phyloP scores from a whole-genome alignment of 2,113 vertebrate genomes.

The Eptesicus fuscus region DNA sequence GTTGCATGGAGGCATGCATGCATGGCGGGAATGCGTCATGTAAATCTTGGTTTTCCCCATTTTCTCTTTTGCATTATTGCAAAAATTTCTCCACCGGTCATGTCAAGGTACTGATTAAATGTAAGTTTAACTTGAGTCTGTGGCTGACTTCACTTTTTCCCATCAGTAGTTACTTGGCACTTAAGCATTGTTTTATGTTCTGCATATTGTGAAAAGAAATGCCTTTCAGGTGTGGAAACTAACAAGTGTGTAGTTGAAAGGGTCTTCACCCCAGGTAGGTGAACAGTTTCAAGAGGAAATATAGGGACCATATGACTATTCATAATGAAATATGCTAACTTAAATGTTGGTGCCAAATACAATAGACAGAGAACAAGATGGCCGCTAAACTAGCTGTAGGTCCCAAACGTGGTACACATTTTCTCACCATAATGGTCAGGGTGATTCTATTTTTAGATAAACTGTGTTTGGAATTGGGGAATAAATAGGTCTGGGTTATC shows the following conservation, averaged over 20 bases:
- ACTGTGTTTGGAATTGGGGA: not conserved
- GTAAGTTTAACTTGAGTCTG: not conserved
- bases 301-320: not conserved
- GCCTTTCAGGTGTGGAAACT: not conserved
- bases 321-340: not conserved
- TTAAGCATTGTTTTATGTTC: not conserved
- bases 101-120: not conserved
- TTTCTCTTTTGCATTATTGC: not conserved
- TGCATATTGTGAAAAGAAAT: not conserved
- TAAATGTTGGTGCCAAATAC: not conserved
- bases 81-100: not conserved
- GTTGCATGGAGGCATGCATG: accelerated
- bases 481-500: not conserved
- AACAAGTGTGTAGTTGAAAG: not conserved
- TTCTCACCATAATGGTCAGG: not conserved
- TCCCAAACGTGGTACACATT: not conserved
- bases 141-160: not conserved
- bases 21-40: accelerated
- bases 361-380: not conserved
- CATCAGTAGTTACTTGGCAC: not conserved
- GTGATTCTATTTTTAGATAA: not conserved
- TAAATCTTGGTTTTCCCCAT: not conserved
- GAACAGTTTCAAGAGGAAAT: not conserved
- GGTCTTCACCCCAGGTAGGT: not conserved
- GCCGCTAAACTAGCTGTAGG: not conserved